Conservation (phyloP, 2,113 vertebrate genomes). For the Aegithalos caudatus region DNA sequence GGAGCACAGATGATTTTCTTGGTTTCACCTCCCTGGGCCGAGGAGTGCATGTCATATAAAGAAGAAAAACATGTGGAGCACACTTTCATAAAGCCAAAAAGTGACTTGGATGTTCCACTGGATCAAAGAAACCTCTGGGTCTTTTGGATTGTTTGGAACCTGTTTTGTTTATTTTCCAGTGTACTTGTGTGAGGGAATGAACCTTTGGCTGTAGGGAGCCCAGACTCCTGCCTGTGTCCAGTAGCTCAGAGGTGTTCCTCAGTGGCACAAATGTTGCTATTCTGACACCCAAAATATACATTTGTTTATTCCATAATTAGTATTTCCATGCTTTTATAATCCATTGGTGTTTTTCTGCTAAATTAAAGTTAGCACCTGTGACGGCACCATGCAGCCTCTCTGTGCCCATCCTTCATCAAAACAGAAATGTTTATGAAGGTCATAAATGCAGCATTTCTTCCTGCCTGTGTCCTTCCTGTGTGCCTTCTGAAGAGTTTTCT, state of each 20-base stretch:
- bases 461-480: neutral
- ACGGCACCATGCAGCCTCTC: neutral
- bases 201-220: neutral
- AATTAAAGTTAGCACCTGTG: neutral
- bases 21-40: neutral
- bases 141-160: neutral
- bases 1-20: neutral
- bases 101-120: neutral
- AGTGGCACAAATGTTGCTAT: neutral
- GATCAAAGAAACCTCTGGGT: neutral
- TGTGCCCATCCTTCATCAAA: neutral
- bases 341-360: neutral
- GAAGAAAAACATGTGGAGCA: neutral
- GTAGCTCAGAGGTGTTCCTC: neutral
- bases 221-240: neutral
- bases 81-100: neutral
- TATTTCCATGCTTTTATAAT: neutral
- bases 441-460: neutral
- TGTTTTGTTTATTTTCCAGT: neutral
- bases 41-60: neutral
- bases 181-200: neutral
- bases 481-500: neutral
- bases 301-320: neutral
- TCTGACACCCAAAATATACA: neutral
- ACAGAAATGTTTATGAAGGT: neutral